Conservation (phyloP, 1,140 invertebrate genomes). For the Helicorthomorpha holstii region DNA sequence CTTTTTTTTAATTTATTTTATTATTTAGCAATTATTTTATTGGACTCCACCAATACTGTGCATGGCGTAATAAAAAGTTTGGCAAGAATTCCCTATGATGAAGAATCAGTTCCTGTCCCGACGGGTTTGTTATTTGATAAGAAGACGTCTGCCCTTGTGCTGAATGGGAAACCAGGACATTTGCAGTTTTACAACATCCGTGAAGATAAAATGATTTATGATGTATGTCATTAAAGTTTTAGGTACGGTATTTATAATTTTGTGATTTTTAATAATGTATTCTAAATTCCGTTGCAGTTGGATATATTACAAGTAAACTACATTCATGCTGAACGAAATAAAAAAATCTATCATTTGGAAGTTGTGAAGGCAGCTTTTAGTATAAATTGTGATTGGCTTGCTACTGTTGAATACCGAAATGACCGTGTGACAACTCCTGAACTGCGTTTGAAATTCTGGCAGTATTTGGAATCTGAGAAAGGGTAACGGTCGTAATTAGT, state of each 20-base stretch:
- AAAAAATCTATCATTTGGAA: constrained; percentile 43
- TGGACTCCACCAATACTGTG: too few relatives aligned
- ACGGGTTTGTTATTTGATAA: constrained; percentile 48
- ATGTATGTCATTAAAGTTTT: constrained; percentile 18
- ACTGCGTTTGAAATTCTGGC: constrained; percentile 62
- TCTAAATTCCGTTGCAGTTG: constrained; percentile 34
- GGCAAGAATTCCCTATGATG: too few relatives aligned
- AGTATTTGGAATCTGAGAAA: constrained; percentile 28
- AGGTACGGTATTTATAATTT: background rate
- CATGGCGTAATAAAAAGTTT: too few relatives aligned
- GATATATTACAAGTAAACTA: constrained; percentile 57
- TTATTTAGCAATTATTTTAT: too few relatives aligned
- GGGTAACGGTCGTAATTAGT: background rate
- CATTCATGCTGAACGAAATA: constrained; percentile 39
- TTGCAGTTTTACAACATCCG: constrained; percentile 59
- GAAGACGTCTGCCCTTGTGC: constrained; percentile 42
- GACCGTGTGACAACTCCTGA: constrained; percentile 36
- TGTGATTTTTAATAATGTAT: background rate
- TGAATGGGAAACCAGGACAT: constrained; percentile 59
- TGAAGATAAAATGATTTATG: constrained; percentile 47
- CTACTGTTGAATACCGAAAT: constrained; percentile 49
- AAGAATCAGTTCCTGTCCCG: constrained; percentile 31
- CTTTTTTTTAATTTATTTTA: too few relatives aligned
- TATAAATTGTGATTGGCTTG: constrained; percentile 52
- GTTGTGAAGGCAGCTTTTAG: constrained; percentile 48